phyloP scores from a whole-genome alignment of 2,888 invertebrate genomes.

The Bedellia somnulentella region DNA sequence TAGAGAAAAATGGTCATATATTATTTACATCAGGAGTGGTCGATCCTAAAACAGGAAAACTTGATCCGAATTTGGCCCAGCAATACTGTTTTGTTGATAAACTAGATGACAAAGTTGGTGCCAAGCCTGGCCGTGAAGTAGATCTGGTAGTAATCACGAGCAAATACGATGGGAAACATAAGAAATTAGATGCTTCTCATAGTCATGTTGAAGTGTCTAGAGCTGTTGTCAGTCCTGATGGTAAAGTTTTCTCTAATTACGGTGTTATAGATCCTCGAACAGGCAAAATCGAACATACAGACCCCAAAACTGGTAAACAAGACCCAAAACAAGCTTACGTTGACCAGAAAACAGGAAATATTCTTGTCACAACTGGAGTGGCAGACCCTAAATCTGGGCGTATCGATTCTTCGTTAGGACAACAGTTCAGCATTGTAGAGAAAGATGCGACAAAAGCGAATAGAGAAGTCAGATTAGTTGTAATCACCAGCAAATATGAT shows the following conservation, averaged over 20 bases:
- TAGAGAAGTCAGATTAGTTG: conserved; percentile 57
- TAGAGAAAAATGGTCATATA: conserved; percentile 70
- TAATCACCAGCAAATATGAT: conserved; percentile 64
- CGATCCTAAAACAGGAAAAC: conserved; percentile 68
- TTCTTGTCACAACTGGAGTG: conserved; percentile 65
- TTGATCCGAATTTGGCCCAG: conserved; percentile 68
- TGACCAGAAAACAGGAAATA: conserved; percentile 70
- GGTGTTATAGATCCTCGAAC: conserved; percentile 67
- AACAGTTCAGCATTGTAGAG: conserved; percentile 67
- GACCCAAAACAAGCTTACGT: conserved; percentile 69
- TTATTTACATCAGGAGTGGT: conserved; percentile 64
- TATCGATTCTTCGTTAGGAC: conserved; percentile 66
- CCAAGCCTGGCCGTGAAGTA: conserved; percentile 50
- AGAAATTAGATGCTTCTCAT: conserved; percentile 45
- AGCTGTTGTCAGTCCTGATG: conserved; percentile 61
- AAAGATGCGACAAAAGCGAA: conserved; percentile 69
- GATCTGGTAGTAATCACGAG: conserved; percentile 64
- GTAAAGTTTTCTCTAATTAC: conserved; percentile 62
- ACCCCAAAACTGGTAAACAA: conserved; percentile 66
- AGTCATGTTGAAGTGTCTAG: conserved; percentile 60
- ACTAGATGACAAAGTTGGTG: conserved; percentile 52
- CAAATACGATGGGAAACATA: conserved; percentile 63
- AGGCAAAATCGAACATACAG: conserved; percentile 64
- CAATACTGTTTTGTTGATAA: conserved; percentile 67
- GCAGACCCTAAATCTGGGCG: conserved; percentile 68